Evolutionary conservation across 2,113 vertebrate species (phyloP).

Genomic region (Dendrocopos noguchii): DNA sequence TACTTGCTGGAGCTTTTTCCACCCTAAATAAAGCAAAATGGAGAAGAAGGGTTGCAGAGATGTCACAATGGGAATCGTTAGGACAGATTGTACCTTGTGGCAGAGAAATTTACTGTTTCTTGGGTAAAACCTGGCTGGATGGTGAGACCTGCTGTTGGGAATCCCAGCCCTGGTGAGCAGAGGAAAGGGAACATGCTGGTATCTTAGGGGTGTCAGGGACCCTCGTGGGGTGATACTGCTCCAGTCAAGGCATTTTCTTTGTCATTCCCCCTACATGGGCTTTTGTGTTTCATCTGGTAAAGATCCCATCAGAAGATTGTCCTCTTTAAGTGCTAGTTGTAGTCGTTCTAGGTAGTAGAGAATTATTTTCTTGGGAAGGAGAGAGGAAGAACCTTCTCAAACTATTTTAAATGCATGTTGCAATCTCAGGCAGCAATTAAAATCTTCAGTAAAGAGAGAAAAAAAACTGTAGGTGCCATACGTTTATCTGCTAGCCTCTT

Average conservation of each 20-base stretch:
- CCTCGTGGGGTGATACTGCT: background rate
- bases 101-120: background rate
- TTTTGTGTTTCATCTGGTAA: background rate
- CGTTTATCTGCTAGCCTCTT: background rate
- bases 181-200: background rate
- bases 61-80: too few species aligned
- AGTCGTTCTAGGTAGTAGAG: background rate
- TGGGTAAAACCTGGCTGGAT: background rate
- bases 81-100: accelerated
- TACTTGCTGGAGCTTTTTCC: background rate
- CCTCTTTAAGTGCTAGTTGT: background rate
- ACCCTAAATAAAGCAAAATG: background rate
- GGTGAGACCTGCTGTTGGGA: background rate
- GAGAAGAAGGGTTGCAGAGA: background rate
- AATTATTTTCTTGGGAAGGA: background rate
- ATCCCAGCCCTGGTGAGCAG: background rate
- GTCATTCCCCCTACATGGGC: background rate
- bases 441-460: background rate
- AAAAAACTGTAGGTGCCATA: background rate
- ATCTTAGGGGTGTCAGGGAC: background rate
- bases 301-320: background rate
- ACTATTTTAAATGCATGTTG: background rate
- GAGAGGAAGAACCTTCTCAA: background rate
- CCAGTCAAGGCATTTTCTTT: background rate
- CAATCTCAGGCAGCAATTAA: background rate